These are phyloP conservation scores for Entelurus aequoreus DNA, from an alignment of 2,113 vertebrate genomes.

Conservation along the genomic window DNA sequence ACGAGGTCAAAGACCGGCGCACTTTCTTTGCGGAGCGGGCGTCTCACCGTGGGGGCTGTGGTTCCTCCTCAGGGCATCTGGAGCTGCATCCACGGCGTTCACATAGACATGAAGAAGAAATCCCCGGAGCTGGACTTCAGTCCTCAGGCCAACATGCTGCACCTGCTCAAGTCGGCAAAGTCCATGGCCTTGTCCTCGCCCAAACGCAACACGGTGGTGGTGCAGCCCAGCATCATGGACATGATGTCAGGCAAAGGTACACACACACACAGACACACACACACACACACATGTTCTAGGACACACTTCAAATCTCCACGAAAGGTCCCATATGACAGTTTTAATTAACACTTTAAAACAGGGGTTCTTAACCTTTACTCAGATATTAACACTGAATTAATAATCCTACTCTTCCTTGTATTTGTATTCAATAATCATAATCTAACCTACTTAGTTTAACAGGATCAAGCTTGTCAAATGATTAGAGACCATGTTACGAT, in stretches of 20 bases:
- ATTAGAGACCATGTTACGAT: no score
- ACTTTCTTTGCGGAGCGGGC: not conserved
- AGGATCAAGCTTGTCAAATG: no score
- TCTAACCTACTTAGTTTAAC: no score
- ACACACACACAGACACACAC: not conserved
- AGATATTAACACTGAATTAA: no score
- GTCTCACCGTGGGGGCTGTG: not conserved
- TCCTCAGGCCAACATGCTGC: constrained; percentile 95
- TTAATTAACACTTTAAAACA: no score
- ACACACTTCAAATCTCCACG: no score
- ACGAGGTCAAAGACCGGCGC: constrained; percentile 49
- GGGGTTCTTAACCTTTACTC: no score
- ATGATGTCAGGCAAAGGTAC: constrained; percentile 84
- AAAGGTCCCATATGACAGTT: no score
- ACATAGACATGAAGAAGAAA: constrained; percentile 95
- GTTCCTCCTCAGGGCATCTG: constrained; percentile 84
- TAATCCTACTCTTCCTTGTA: no score
- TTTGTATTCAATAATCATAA: no score
- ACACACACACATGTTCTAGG: no score
- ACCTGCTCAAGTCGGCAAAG: constrained; percentile 89
- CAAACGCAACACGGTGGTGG: constrained; percentile 80
- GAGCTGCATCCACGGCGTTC: constrained; percentile 96
- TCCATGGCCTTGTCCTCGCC: constrained; percentile 89
- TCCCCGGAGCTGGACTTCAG: constrained; percentile 86
- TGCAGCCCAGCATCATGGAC: constrained; percentile 82